Evolutionary conservation across 2,113 vertebrate genomes (phyloP), one percentile per base, ranked within the genome.

Genomic region (Hymenochirus boettgeri): DNA sequence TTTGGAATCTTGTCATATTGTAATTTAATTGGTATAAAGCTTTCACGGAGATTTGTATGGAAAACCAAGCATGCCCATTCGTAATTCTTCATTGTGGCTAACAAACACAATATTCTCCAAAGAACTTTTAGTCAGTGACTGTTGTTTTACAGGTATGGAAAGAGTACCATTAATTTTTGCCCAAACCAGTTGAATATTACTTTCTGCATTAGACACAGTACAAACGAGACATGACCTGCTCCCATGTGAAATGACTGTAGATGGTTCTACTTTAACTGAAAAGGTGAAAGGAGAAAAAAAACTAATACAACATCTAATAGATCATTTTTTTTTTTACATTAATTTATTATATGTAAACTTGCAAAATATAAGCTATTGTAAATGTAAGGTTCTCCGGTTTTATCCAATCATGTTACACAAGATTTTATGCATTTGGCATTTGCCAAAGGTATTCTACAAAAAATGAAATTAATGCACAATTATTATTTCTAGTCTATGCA

Each of bases 181-280:
- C 59, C 59, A 61, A 2, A 50, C 27, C 17, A 61, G 6, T 4
- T 4, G 17, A 31, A 61, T 22, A 12, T 50, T 46, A 2, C 7
- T 47, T 26, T 26, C 12, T 6, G 26, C n/a, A 50, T 61, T 26
- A 11, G 59, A 61, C 2, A 61, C 6, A 9, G 27, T 22, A 18
- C 59, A 61, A 7, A 25, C 50, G 3, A 61, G 59, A 26, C 26
- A 50, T 13, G 35, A 5, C 10, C 2, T 19, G 27, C 27, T 21
- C 2, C 45, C 45, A 48, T 21, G 19, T n/a, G 27, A 61, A 22
- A 48, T 26, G 6, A 48, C 18, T 17, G 26, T 26, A 13, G 59
- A 35, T 21, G 59, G 59, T 15, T 26, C 29, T 23, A 46, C 59
- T 50, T 48, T 61, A 22, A 61, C 59, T 61, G 42, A 61, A 61